phyloP scores from a whole-genome alignment of 2,113 vertebrate species.

The Aix galericulata region DNA sequence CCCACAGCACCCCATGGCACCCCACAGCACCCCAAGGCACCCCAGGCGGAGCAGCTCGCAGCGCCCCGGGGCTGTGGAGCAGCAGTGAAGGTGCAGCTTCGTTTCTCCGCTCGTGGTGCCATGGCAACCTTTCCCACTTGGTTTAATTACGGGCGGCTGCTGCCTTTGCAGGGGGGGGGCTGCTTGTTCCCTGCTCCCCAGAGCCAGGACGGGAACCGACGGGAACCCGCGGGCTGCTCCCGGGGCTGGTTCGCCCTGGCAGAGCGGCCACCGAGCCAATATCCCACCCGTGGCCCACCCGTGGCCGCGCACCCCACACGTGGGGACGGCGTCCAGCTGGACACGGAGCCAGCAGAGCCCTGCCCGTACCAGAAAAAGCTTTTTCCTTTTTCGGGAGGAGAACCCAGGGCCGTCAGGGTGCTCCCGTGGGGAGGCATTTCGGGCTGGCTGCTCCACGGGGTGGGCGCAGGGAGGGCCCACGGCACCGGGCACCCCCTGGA shows the following conservation, averaged over 20 bases:
- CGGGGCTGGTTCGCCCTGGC: neutral
- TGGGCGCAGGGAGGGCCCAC: rapidly evolving
- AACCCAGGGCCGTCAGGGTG: rapidly evolving
- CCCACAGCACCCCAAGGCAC: rapidly evolving
- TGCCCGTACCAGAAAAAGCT: rapidly evolving
- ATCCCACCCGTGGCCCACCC: no score
- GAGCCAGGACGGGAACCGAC: neutral
- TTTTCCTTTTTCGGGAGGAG: neutral
- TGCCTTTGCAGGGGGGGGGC: neutral
- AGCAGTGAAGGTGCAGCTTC: conserved; percentile 22
- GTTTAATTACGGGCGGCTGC: conserved; percentile 36
- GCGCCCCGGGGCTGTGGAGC: neutral
- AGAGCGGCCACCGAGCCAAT: neutral
- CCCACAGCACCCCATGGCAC: neutral
- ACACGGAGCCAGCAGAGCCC: neutral
- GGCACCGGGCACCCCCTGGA: rapidly evolving
- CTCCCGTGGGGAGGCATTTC: rapidly evolving
- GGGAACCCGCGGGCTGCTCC: neutral
- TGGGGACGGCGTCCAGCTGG: neutral
- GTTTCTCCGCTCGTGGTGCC: neutral
- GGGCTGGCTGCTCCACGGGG: rapidly evolving
- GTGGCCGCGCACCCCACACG: rapidly evolving
- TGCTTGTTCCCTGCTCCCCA: neutral
- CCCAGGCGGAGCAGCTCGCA: neutral
- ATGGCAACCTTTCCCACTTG: conserved; percentile 63